A percentile compares a stretch with the other conserved stretches of the same genome.
Conservation (phyloP, 2,797 vertebrate species). For the Gephyroberyx darwinii region DNA sequence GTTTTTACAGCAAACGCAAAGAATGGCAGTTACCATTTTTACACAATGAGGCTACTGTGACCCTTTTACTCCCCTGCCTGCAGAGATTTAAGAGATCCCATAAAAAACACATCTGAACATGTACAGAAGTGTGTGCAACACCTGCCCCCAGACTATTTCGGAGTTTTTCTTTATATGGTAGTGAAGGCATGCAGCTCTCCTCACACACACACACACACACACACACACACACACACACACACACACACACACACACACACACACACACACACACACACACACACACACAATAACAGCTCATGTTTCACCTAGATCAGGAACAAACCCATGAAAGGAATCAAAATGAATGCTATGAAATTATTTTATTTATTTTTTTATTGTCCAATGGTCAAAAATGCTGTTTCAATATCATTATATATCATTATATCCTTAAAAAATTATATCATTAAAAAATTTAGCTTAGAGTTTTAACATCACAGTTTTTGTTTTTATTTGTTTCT, state of each 20-base stretch:
- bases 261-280: constrained; percentile 3
- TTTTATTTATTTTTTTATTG: too few relatives aligned
- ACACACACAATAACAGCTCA: background rate
- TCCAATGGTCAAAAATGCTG: too few relatives aligned
- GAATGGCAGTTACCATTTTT: too few relatives aligned
- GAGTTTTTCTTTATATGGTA: constrained; percentile 58
- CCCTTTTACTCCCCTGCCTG: too few relatives aligned
- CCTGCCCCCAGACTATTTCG: background rate
- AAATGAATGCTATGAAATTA: constrained; percentile 11
- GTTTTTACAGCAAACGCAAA: too few relatives aligned
- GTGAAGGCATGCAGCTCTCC: constrained; percentile 14
- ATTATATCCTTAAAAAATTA: too few relatives aligned
- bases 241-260: constrained; percentile 5
- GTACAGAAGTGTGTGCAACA: background rate
- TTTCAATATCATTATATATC: too few relatives aligned
- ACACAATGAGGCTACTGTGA: too few relatives aligned
- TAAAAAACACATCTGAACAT: background rate
- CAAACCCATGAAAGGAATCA: background rate
- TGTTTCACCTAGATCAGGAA: background rate
- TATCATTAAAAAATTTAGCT: too few relatives aligned
- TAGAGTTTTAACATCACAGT: too few relatives aligned
- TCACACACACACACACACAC: constrained; percentile 10
- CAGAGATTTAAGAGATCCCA: too few relatives aligned
- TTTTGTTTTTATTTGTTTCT: too few relatives aligned
- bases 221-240: constrained; percentile 9